These are phyloP conservation scores for Magallana nippona DNA, from an alignment of 2,888 invertebrate genomes.

Conservation along the genomic window DNA sequence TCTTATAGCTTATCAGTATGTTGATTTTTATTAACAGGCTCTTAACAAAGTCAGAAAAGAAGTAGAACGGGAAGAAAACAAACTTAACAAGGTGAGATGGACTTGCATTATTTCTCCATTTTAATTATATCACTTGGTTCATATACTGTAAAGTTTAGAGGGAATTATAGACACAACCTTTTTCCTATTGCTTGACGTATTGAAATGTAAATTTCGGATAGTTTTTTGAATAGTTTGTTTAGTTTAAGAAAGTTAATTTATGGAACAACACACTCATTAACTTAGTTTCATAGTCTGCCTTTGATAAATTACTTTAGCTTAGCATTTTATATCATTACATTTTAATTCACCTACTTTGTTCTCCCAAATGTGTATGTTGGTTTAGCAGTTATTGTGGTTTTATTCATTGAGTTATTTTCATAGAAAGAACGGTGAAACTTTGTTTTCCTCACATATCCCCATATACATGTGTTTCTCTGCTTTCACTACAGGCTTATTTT, in stretches of 20 bases:
- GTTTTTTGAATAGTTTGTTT: neutral
- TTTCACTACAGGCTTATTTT: neutral
- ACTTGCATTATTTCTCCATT: neutral
- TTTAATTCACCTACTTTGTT: neutral
- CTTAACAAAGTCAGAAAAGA: slow-evolving; percentile 70
- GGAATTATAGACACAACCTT: no score
- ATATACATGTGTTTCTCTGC: no score
- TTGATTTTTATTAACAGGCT: slow-evolving; percentile 58
- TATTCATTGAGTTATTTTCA: no score
- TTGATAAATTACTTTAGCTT: neutral
- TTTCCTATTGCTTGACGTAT: no score
- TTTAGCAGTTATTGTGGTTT: no score
- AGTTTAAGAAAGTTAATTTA: no score
- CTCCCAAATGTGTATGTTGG: no score
- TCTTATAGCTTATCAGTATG: neutral
- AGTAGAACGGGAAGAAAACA: slow-evolving; percentile 70
- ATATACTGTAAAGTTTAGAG: no score
- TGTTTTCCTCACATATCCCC: no score
- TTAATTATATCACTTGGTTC: neutral
- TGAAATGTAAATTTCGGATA: neutral
- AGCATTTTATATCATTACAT: neutral
- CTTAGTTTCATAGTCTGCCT: neutral
- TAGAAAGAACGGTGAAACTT: no score
- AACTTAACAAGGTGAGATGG: slow-evolving; percentile 67
- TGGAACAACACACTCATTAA: no score